Evolutionary conservation across 2,113 vertebrate genomes (phyloP).

Genomic region (Menidia beryllina): DNA sequence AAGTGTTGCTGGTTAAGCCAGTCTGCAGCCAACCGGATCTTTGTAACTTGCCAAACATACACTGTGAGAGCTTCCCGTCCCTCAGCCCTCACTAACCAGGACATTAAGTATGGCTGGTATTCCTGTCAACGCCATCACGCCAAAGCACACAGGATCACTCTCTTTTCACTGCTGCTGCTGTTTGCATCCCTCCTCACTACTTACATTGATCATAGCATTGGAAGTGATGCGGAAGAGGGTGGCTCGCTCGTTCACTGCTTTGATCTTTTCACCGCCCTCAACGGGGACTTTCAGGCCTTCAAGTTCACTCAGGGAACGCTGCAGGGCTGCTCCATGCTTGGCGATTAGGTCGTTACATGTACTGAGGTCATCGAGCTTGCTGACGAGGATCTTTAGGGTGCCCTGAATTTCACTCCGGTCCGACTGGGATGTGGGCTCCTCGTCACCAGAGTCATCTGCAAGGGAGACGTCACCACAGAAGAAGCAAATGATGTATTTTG

Average conservation of each 20-base stretch:
- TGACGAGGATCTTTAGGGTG: constrained; percentile 89
- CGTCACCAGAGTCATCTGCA: constrained; percentile 97
- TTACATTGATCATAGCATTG: constrained; percentile 98
- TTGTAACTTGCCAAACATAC: constrained; percentile 13
- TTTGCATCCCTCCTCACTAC: constrained; percentile 31
- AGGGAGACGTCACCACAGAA: constrained; percentile 23
- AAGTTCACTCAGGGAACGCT: constrained; percentile 95
- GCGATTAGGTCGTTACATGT: constrained; percentile 96
- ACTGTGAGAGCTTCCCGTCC: constrained; percentile 31
- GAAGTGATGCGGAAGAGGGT: constrained; percentile 98
- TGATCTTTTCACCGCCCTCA: constrained; percentile 94
- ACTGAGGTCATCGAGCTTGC: constrained; percentile 95
- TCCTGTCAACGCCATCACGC: constrained; percentile 27
- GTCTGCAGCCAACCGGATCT: not conserved
- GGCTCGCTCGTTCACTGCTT: constrained; percentile 93
- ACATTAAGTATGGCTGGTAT: constrained; percentile 8
- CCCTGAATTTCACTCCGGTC: constrained; percentile 91
- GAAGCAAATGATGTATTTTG: not conserved
- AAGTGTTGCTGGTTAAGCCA: not conserved
- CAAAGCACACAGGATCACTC: constrained; percentile 2
- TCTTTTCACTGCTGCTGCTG: not conserved
- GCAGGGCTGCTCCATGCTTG: constrained; percentile 95
- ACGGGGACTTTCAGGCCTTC: constrained; percentile 88
- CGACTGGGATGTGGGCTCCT: constrained; percentile 89
- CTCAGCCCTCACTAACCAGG: constrained; percentile 29